Evolutionary conservation across 2,797 vertebrate species (phyloP).

Genomic region (Natrix natrix): DNA sequence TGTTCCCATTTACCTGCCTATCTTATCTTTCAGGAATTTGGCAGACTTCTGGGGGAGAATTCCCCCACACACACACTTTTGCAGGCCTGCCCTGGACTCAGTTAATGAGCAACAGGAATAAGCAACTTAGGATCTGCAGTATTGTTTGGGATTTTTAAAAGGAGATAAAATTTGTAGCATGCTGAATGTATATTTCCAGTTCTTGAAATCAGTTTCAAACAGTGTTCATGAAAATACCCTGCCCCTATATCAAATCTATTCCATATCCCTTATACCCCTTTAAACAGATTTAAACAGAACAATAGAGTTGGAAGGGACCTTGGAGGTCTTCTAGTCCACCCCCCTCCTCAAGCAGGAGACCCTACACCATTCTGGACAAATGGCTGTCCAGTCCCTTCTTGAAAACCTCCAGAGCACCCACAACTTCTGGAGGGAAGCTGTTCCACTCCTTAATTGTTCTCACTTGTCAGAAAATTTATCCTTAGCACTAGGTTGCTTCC

Average conservation of each 20-base stretch:
- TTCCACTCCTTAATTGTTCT: not conserved
- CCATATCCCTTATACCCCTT: not conserved
- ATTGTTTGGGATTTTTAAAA: not conserved
- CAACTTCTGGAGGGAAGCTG: not conserved
- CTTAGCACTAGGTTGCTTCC: not conserved
- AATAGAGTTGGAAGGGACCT: not conserved
- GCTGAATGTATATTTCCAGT: not conserved
- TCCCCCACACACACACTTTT: accelerated
- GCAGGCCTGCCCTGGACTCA: not conserved
- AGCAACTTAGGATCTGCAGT: not conserved
- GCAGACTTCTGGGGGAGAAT: not conserved
- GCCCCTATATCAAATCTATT: not conserved
- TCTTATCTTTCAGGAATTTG: not conserved
- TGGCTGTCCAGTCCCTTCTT: not conserved
- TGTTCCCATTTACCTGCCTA: not conserved
- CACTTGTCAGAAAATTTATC: not conserved
- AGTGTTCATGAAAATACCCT: not conserved
- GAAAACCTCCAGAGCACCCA: not conserved
- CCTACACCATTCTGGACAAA: not conserved
- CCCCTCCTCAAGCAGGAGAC: not conserved
- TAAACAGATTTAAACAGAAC: not conserved
- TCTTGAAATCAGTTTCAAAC: not conserved
- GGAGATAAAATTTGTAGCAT: not conserved
- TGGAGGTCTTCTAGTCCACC: not conserved
- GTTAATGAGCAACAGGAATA: not conserved